phyloP scores from a whole-genome alignment of 2,888 invertebrate genomes.

The Torymus aiolomorphi region DNA sequence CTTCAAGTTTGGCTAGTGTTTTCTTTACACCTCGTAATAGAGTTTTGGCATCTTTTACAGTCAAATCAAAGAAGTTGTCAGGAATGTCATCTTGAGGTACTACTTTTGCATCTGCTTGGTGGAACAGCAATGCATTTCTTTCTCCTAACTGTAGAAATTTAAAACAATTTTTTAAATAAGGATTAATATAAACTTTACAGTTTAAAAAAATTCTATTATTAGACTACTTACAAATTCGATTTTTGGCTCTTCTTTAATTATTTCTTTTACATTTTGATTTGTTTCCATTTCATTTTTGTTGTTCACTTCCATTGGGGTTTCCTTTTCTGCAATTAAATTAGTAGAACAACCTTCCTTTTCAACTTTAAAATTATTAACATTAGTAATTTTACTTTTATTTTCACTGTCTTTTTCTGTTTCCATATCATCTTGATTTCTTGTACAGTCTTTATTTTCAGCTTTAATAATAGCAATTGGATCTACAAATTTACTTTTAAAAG shows the following conservation, averaged over 20 bases:
- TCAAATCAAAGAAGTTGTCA: slow-evolving; percentile 93
- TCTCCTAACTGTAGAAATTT: slow-evolving; percentile 81
- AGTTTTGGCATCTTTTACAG: slow-evolving; percentile 87
- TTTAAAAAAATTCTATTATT: slow-evolving; percentile 3
- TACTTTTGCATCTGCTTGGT: slow-evolving; percentile 78
- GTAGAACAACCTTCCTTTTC: not conserved
- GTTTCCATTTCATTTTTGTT: slow-evolving; percentile 8
- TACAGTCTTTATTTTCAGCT: slow-evolving; percentile 17
- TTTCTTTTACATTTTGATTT: slow-evolving; percentile 5
- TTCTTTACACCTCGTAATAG: slow-evolving; percentile 86
- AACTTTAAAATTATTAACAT: not conserved
- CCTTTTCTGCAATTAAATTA: slow-evolving; percentile 20
- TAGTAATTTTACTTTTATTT: not conserved
- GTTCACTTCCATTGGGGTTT: slow-evolving; percentile 47
- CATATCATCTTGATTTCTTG: not conserved
- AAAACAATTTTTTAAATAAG: slow-evolving; percentile 7
- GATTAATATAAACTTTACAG: not conserved
- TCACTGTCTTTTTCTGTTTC: slow-evolving; percentile 15
- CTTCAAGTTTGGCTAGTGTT: slow-evolving; percentile 80
- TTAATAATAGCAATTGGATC: slow-evolving; percentile 37
- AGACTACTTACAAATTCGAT: slow-evolving; percentile 64
- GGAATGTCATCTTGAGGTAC: slow-evolving; percentile 84
- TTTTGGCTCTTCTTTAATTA: slow-evolving; percentile 29
- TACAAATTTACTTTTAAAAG: slow-evolving; percentile 24
- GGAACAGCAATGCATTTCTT: slow-evolving; percentile 85